Evolutionary conservation across 2,797 vertebrate genomes (phyloP), one percentile per base, ranked within the genome.

Genomic region (Typhlichthys subterraneus): DNA sequence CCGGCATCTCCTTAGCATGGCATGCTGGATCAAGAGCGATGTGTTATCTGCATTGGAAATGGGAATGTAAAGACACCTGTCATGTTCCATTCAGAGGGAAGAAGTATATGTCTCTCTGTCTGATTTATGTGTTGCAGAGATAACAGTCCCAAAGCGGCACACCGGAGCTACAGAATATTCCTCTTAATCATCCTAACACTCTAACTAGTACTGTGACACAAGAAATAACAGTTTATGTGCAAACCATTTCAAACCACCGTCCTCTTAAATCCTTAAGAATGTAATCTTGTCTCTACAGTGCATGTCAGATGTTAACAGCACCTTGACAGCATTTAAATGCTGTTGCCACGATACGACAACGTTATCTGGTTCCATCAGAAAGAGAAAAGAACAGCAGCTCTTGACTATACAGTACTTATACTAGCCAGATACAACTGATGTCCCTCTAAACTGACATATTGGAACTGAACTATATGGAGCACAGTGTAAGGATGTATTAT

Each of bases 81-180:
- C 87, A 89, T 90, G 83, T 89, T 70, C 83, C 79, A 85, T 90
- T 89, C 79, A 85, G 79, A 82, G 77, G 61, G 71, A 88, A 81
- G 82, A 82, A 83, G 79, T 85, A 79, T 79, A 83, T 69, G 81
- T 73, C 63, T 80, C 82, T 52, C 71, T 51, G 78, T 75, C 68
- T 85, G 87, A 89, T 87, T 87, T 76, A 85, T 88, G 85, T 75
- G 81, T 71, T 65, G 76, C 73, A 59, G 84, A 89, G 87, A 88
- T 89, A 91, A 88, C 82, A 57, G 76, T 86, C 87, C 86, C 85
- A 56, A 29, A 69, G 83, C 65, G 47, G 73, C 69, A 47, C 46
- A 13, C 73, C 57, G 70, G 77, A 81, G 73, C 83, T 73, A 76
- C 81, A 72, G 69, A 78, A 82, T 71, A 76, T 82, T 84, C 79